These are phyloP conservation scores for Ophion costatus DNA, from an alignment of 2,888 invertebrate genomes.

Conservation along the genomic window DNA sequence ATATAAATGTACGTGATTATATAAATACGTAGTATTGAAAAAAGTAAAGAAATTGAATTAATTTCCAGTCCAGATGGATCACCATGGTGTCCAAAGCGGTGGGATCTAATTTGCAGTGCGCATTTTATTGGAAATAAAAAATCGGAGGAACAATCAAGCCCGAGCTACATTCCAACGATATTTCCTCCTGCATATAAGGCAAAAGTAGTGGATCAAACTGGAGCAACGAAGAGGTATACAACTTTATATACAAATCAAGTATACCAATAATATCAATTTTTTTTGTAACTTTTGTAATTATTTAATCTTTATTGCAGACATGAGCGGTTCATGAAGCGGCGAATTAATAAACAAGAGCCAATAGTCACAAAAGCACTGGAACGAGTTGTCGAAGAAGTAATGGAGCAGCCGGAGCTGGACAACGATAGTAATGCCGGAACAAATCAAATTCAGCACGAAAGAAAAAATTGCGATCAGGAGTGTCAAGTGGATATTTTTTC, in stretches of 20 bases:
- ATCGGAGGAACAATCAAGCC: conserved; percentile 38
- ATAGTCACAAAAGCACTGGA: conserved; percentile 7
- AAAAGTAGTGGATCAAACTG: conserved; percentile 35
- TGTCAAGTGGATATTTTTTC: too few relatives aligned
- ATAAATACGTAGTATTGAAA: conserved; percentile 13
- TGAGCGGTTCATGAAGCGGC: conserved; percentile 33
- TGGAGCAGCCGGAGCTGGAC: conserved; percentile 12
- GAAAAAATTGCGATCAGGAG: too few relatives aligned
- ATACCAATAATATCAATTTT: conserved; percentile 14
- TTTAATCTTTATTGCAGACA: conserved; percentile 24
- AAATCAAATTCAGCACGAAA: too few relatives aligned
- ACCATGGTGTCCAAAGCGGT: conserved; percentile 45
- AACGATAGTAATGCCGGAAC: conserved; percentile 28
- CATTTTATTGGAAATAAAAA: conserved; percentile 53
- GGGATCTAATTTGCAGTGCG: conserved; percentile 41
- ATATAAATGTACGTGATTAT: too few relatives aligned
- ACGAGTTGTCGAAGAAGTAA: conserved; percentile 17
- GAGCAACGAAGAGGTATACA: conserved; percentile 26
- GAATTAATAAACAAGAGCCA: conserved; percentile 18
- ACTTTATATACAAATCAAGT: conserved; percentile 29
- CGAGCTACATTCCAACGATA: conserved; percentile 39
- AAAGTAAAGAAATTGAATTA: conserved; percentile 27
- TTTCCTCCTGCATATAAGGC: conserved; percentile 38
- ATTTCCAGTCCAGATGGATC: conserved; percentile 56
- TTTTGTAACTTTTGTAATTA: conserved; percentile 26